phyloP scores from a whole-genome alignment of 2,113 vertebrate genomes.

The Petrocephalus microphthalmus region DNA sequence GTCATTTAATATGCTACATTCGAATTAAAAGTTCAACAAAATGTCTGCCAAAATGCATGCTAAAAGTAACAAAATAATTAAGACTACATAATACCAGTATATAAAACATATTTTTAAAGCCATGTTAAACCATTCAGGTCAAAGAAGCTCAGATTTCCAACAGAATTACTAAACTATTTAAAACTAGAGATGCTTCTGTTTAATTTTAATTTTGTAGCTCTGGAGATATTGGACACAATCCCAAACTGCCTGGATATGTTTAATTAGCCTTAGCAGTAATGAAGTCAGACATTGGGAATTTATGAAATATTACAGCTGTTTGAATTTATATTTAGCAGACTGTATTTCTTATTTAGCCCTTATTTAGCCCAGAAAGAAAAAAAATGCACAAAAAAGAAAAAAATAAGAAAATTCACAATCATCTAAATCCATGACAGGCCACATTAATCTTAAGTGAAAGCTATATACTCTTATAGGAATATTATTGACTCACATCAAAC shows the following conservation, averaged over 20 bases:
- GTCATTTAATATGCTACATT: not conserved
- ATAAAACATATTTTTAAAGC: not conserved
- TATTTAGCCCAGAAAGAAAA: too few species aligned
- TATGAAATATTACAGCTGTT: not conserved
- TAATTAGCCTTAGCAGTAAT: slow-evolving; percentile 21
- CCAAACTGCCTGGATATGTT: slow-evolving; percentile 12
- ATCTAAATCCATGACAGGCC: not conserved
- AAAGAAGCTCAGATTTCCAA: not conserved
- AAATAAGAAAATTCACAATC: not conserved
- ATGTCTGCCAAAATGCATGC: not conserved
- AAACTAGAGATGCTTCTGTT: not conserved
- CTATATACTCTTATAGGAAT: not conserved
- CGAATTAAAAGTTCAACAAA: not conserved
- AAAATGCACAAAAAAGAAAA: not conserved
- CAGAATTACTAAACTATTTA: not conserved
- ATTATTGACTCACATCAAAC: not conserved
- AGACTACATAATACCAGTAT: not conserved
- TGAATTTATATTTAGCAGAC: not conserved
- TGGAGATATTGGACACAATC: slow-evolving; percentile 13
- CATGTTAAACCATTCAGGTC: not conserved
- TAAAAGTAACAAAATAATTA: not conserved
- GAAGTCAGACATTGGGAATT: not conserved
- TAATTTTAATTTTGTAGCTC: not conserved
- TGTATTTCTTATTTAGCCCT: not conserved
- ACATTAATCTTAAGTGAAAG: not conserved